phyloP scores from a whole-genome alignment of 2,888 invertebrate species.

The Odontomyia ornata region DNA sequence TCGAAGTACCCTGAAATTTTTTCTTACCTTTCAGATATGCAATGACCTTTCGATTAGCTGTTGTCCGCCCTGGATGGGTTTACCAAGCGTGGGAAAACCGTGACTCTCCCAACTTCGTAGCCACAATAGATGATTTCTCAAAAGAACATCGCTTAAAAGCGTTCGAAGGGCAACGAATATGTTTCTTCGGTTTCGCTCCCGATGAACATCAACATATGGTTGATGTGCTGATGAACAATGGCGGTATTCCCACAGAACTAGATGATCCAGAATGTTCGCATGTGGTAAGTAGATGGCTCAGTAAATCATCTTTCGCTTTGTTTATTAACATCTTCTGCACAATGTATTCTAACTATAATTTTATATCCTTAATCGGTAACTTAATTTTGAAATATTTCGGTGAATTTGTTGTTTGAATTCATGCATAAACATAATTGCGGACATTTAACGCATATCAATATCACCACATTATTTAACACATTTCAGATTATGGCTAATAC shows the following conservation, averaged over 20 bases:
- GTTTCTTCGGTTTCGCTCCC: slow-evolving; percentile 88
- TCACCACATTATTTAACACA: slow-evolving; percentile 49
- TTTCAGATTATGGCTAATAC: slow-evolving; percentile 64
- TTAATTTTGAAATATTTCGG: not conserved
- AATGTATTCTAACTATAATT: slow-evolving; percentile 47
- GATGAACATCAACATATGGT: slow-evolving; percentile 93
- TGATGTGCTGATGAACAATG: slow-evolving; percentile 86
- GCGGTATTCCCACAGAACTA: slow-evolving; percentile 78
- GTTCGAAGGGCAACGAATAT: slow-evolving; percentile 86
- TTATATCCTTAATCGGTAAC: not conserved
- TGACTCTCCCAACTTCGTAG: slow-evolving; percentile 74
- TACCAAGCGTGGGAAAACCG: slow-evolving; percentile 85
- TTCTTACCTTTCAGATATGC: no score
- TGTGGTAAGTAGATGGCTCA: slow-evolving; percentile 75
- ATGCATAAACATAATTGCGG: no score
- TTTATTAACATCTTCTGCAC: slow-evolving; percentile 46
- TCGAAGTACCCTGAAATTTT: no score
- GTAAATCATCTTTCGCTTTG: not conserved
- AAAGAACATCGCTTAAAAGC: slow-evolving; percentile 82
- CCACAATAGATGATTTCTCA: slow-evolving; percentile 74
- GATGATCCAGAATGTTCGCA: slow-evolving; percentile 90
- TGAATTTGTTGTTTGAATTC: not conserved
- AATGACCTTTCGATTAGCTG: slow-evolving; percentile 86
- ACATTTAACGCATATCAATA: slow-evolving; percentile 47
- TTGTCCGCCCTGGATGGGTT: slow-evolving; percentile 90